Evolutionary conservation across 2,888 invertebrate species (phyloP).

Genomic region (Diadromus collaris): DNA sequence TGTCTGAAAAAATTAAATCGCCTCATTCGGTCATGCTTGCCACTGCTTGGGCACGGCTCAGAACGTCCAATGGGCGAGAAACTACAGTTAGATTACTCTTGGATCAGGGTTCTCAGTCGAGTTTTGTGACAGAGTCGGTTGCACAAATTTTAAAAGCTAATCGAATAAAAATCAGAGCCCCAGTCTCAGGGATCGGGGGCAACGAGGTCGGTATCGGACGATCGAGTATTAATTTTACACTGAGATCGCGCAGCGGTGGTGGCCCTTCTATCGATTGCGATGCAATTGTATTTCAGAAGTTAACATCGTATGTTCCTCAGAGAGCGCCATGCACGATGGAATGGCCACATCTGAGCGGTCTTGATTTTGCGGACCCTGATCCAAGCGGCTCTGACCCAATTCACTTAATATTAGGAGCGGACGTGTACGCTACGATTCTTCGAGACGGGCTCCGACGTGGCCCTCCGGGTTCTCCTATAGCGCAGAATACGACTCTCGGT

Average conservation of each 20-base stretch:
- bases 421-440: slow-evolving; percentile 27
- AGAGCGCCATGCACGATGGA: not conserved
- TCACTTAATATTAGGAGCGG: slow-evolving; percentile 36
- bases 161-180: too few species aligned
- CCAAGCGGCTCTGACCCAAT: slow-evolving; percentile 11
- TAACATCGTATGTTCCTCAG: slow-evolving; percentile 26
- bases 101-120: too few species aligned
- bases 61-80: too few species aligned
- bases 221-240: not conserved
- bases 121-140: too few species aligned
- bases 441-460: slow-evolving; percentile 28
- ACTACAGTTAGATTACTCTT: too few species aligned
- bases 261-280: slow-evolving; percentile 11
- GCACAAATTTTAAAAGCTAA: too few species aligned
- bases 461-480: slow-evolving; percentile 6
- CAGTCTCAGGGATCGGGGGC: too few species aligned
- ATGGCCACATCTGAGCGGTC: slow-evolving; percentile 27
- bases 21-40: too few species aligned
- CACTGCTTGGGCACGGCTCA: too few species aligned
- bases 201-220: too few species aligned
- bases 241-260: slow-evolving; percentile 3
- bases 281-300: slow-evolving; percentile 16
- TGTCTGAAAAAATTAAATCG: too few species aligned
- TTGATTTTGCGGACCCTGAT: slow-evolving; percentile 32
- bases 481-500: slow-evolving; percentile 41